Evolutionary conservation across 1,140 invertebrate genomes (phyloP), one percentile per base, ranked within the genome.

Genomic region (Patella vulgata): DNA sequence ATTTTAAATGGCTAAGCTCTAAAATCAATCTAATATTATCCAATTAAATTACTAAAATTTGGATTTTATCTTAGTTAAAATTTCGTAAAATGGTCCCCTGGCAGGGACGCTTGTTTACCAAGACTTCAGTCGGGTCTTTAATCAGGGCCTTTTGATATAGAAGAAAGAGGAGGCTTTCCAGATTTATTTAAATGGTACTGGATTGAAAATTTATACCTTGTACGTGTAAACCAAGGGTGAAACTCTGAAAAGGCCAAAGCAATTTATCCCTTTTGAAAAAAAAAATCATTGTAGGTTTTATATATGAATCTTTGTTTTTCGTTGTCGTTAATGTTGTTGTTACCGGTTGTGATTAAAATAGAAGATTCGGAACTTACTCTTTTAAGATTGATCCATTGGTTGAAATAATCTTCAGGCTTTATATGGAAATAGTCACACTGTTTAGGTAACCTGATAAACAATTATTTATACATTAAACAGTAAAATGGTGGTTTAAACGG

Each of bases 351-450:
- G 51, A n/a, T 21, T 19, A n/a, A 28, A 39, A 36, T 8, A 14
- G 12, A 3, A 28, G 23, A 36, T 46, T 28, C 23, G 30, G 8
- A 31, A n/a, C 46, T 60, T 69, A 86, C 84, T 71, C 81, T 84
- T 81, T 89, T 89, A 4, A 90, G 81, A 71, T 90, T 88, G 42
- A 89, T 87, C 89, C 89, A 90, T n/a, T 78, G 59, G 14, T 80
- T 79, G 50, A 88, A 87, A 71, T 88, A 85, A 17, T 72, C n/a
- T 5, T 86, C 85, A n/a, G 86, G 36, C 11, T 63, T 27, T n/a
- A 89, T 63, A 0, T 79, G 67, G 6, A 86, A 85, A 30, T 86
- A 68, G 17, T 74, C 17, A 67, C 88, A 89, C 66, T 90, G 88
- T 0, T 67, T 67, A 12, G 87, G 88, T 17, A 90, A 67, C 79